A percentile compares a stretch with the other conserved stretches of the same genome.
phyloP scores from a whole-genome alignment of 64 coral and sea anemone species.

The Orbicella faveolata region DNA sequence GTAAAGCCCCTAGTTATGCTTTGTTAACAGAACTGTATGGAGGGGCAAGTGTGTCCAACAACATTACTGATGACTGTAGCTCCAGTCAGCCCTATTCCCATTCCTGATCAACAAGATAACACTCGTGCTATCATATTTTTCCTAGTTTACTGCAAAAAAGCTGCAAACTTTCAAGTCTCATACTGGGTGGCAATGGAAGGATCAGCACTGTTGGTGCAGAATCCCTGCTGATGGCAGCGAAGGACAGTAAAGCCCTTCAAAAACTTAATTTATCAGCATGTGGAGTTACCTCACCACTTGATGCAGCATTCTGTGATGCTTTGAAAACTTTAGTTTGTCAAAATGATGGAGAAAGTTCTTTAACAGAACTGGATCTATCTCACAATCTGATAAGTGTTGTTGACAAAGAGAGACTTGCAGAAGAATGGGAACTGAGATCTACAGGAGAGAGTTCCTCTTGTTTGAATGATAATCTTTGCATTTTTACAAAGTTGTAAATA shows the following conservation, averaged over 20 bases:
- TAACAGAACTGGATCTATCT: conserved; percentile 51
- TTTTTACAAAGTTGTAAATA: conserved; percentile 30
- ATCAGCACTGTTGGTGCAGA: not conserved
- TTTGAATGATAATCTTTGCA: conserved; percentile 24
- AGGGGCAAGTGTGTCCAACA: too few species aligned
- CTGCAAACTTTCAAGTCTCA: conserved; percentile 13
- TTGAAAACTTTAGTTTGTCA: conserved; percentile 19
- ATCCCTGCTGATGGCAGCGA: not conserved
- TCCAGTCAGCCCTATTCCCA: too few species aligned
- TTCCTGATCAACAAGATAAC: too few species aligned
- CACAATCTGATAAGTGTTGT: conserved; percentile 33
- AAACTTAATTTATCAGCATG: conserved; percentile 64
- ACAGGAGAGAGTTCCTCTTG: not conserved
- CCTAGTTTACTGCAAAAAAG: conserved; percentile 4
- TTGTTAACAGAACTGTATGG: too few species aligned
- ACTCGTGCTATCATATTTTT: not conserved
- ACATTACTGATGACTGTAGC: too few species aligned
- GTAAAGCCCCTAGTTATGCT: too few species aligned
- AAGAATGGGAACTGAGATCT: conserved; percentile 23
- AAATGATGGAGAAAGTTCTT: not conserved
- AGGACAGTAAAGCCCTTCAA: conserved; percentile 28
- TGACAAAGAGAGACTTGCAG: conserved; percentile 45
- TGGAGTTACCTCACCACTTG: conserved; percentile 62
- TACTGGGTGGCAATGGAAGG: conserved; percentile 1
- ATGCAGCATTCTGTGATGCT: conserved; percentile 19